Conservation (phyloP, 2,113 vertebrate species). For the Typhlomys cinereus region DNA sequence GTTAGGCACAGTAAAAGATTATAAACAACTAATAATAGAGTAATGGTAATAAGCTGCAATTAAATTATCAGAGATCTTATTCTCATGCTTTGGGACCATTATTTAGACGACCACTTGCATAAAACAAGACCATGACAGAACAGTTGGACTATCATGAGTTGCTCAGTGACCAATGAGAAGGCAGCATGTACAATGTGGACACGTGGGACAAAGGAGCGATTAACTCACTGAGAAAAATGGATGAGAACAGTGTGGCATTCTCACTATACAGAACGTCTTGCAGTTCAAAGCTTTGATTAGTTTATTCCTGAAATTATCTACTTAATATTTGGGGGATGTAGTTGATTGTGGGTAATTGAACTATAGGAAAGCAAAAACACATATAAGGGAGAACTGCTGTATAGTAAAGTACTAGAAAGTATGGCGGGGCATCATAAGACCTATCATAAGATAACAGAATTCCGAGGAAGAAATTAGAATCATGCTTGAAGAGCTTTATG, state of each 20-base stretch:
- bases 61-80: background rate
- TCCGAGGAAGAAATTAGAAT: background rate
- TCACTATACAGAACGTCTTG: background rate
- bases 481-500: background rate
- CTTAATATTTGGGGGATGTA: background rate
- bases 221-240: background rate
- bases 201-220: background rate
- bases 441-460: background rate
- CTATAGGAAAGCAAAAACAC: background rate
- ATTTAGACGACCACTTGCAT: background rate
- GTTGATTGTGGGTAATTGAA: background rate
- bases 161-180: background rate
- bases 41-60: background rate
- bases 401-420: fast-evolving
- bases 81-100: background rate
- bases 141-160: background rate
- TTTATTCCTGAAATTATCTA: background rate
- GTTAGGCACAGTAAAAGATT: background rate
- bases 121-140: background rate
- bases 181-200: fast-evolving
- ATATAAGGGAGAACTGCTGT: background rate
- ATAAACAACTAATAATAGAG: background rate
- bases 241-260: background rate
- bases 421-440: fast-evolving
- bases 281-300: background rate